phyloP scores from a whole-genome alignment of 2,113 vertebrate species.

The Puffinus mauretanicus region DNA sequence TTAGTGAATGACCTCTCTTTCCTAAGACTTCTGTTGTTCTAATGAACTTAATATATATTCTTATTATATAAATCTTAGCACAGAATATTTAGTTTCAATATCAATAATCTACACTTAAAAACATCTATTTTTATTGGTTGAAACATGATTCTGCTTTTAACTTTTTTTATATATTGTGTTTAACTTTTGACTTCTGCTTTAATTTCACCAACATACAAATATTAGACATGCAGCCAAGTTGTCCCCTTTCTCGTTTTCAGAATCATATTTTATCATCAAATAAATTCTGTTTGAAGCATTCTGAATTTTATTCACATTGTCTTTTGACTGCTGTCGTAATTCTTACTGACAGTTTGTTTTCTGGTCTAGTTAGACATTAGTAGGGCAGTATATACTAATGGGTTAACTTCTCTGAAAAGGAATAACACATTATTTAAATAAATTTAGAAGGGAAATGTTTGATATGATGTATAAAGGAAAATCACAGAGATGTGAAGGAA shows the following conservation, averaged over 20 bases:
- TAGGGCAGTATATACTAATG: not conserved
- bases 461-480: slow-evolving; percentile 4
- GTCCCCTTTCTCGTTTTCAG: not conserved
- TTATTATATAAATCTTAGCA: not conserved
- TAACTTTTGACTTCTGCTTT: not conserved
- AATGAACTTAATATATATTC: not conserved
- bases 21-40: not conserved
- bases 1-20: not conserved
- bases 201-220: not conserved
- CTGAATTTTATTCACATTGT: not conserved
- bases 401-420: not conserved
- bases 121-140: not conserved
- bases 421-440: slow-evolving; percentile 2
- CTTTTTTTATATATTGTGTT: not conserved
- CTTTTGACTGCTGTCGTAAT: not conserved
- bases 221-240: not conserved
- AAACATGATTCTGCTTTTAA: not conserved
- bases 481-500: slow-evolving; percentile 35
- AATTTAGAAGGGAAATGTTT: not conserved
- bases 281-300: not conserved
- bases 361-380: not conserved
- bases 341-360: not conserved
- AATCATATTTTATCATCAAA: not conserved
- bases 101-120: not conserved
- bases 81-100: not conserved